phyloP scores from a whole-genome alignment of 2,113 vertebrate genomes.

The Hypocryptadius cinnamomeus region DNA sequence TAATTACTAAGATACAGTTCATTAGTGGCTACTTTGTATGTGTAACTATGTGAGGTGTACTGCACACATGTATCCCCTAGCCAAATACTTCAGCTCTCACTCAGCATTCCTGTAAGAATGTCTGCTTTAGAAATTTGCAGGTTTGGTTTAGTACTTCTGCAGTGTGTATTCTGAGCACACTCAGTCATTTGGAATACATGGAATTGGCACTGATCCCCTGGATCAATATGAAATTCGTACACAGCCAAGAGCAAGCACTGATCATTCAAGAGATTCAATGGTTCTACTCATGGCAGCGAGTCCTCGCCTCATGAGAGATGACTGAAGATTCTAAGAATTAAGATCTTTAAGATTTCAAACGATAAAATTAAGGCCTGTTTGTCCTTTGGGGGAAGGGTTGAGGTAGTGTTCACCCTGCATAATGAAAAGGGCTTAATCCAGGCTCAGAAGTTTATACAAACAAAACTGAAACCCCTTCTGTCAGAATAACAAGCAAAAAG shows the following conservation, averaged over 20 bases:
- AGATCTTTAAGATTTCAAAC: neutral
- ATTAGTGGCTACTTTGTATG: neutral
- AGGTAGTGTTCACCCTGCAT: neutral
- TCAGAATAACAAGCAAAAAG: neutral
- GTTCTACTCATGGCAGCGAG: neutral
- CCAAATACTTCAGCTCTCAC: neutral
- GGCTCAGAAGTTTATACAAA: neutral
- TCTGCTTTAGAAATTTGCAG: neutral
- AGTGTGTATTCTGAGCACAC: neutral
- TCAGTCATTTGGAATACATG: neutral
- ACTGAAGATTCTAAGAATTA: neutral
- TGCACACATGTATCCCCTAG: accelerated
- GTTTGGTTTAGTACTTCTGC: neutral
- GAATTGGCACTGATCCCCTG: neutral
- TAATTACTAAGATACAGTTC: neutral
- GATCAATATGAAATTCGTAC: neutral
- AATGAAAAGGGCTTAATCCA: neutral
- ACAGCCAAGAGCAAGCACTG: neutral
- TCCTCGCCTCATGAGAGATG: neutral
- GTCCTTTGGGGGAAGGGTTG: neutral
- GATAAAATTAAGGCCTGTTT: neutral
- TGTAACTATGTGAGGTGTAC: neutral
- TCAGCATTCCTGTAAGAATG: neutral
- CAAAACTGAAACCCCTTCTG: neutral
- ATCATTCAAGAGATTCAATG: neutral